These are phyloP conservation scores for Talpa occidentalis DNA, from an alignment of 2,113 vertebrate genomes.

Conservation along the genomic window DNA sequence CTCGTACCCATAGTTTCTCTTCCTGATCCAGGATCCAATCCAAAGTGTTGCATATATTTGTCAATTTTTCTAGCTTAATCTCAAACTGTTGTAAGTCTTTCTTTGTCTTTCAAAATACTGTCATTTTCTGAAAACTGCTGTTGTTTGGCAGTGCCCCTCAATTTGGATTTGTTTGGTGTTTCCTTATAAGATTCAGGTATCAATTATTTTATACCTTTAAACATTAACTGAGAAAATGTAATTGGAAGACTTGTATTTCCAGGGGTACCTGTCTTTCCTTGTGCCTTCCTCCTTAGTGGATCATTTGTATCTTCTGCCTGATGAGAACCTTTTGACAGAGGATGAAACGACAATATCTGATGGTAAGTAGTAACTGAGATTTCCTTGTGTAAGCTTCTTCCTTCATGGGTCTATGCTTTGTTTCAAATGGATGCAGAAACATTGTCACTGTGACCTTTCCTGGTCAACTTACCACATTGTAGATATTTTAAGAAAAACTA, in stretches of 20 bases:
- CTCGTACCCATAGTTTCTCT: neutral
- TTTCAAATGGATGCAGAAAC: neutral
- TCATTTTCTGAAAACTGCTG: neutral
- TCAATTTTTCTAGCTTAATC: neutral
- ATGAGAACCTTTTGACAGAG: conserved; percentile 91
- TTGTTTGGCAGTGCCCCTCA: neutral
- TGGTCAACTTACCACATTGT: neutral
- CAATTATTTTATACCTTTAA: neutral
- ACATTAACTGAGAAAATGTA: conserved; percentile 19
- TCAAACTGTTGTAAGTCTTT: neutral
- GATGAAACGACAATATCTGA: conserved; percentile 93
- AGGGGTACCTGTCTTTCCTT: conserved; percentile 95
- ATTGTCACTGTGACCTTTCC: neutral
- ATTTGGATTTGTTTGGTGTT: neutral
- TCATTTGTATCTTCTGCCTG: conserved; percentile 94
- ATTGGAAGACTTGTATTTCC: conserved; percentile 44
- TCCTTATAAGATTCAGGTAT: neutral
- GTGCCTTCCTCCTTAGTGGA: conserved; percentile 94
- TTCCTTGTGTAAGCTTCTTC: neutral
- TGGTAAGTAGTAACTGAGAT: conserved; percentile 84
- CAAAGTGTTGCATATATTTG: neutral
- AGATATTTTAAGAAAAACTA: neutral
- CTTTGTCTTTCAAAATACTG: neutral
- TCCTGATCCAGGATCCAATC: neutral
- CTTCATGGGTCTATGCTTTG: neutral